Conservation (phyloP, 2,888 invertebrate genomes). For the Morpho deidamia region DNA sequence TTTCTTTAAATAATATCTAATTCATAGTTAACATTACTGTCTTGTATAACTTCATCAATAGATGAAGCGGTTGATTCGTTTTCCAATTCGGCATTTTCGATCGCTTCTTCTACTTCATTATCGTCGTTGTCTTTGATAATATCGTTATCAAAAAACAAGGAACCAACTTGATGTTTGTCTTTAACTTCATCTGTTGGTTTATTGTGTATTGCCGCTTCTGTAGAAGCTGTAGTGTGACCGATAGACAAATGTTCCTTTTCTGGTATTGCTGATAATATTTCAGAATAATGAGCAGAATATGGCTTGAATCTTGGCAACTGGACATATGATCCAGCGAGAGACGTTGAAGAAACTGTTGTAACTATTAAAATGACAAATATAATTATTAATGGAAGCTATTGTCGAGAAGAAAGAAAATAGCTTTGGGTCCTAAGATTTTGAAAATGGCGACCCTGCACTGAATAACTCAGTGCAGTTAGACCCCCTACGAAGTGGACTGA, state of each 20-base stretch:
- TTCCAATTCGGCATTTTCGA: conserved; percentile 8
- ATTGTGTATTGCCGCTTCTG: background rate
- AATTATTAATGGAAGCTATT: background rate
- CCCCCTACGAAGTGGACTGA: too few relatives aligned
- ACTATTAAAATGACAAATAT: conserved; percentile 25
- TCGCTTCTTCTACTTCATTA: conserved; percentile 10
- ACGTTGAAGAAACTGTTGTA: conserved; percentile 37
- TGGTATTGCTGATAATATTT: background rate
- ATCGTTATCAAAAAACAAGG: background rate
- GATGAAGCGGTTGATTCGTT: conserved; percentile 5
- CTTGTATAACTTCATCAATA: background rate
- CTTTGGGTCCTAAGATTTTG: too few relatives aligned
- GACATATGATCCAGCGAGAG: conserved; percentile 41
- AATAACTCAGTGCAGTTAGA: too few relatives aligned
- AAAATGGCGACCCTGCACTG: too few relatives aligned
- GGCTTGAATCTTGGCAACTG: conserved; percentile 34
- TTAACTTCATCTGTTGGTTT: background rate
- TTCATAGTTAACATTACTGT: background rate
- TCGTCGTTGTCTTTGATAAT: conserved; percentile 1
- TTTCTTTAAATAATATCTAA: background rate
- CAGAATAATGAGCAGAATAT: conserved; percentile 32
- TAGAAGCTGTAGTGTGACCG: background rate
- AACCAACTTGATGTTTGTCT: conserved; percentile 5
- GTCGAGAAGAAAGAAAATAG: background rate
- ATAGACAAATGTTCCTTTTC: background rate